These are phyloP conservation scores for Amazona vittata DNA, from an alignment of 2,113 vertebrate species.

Conservation along the genomic window DNA sequence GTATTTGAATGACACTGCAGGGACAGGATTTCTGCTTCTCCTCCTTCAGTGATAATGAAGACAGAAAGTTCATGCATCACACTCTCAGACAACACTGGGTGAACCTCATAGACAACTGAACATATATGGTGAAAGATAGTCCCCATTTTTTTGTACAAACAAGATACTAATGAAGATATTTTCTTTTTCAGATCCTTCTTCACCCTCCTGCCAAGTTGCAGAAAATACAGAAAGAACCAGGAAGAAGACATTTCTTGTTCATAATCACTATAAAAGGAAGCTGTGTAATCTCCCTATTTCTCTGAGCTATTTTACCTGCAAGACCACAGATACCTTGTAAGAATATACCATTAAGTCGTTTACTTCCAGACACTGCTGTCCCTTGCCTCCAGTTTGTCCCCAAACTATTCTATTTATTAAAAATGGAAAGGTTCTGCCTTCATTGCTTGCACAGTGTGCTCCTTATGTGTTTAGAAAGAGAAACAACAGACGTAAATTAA, in stretches of 20 bases:
- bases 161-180: not conserved
- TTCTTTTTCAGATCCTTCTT: not conserved
- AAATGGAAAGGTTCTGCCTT: not conserved
- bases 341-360: not conserved
- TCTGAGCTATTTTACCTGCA: not conserved
- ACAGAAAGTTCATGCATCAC: not conserved
- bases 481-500: not conserved
- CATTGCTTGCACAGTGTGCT: not conserved
- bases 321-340: not conserved
- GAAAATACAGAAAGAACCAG: not conserved
- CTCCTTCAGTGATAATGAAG: not conserved
- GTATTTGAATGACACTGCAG: not conserved
- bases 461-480: not conserved
- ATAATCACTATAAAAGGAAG: not conserved
- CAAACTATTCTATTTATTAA: not conserved
- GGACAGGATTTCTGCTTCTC: not conserved
- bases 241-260: not conserved
- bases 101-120: not conserved
- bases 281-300: not conserved
- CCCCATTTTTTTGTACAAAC: not conserved
- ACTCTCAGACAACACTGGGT: not conserved
- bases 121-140: not conserved
- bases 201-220: not conserved
- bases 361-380: not conserved
- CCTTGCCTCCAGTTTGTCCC: accelerated